Conservation (phyloP, 2,113 vertebrate genomes). For the Ahaetulla prasina region DNA sequence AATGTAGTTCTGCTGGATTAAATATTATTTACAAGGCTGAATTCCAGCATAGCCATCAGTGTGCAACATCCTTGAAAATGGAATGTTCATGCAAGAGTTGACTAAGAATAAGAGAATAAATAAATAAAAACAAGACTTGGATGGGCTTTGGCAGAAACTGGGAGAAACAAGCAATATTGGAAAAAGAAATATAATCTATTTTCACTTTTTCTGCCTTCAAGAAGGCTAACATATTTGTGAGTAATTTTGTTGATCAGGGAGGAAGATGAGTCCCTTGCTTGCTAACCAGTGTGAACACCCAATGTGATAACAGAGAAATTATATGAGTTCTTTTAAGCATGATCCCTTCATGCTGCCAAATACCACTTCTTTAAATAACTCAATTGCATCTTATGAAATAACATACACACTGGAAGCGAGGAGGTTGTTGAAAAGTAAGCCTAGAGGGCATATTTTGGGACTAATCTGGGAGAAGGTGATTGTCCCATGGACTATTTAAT, state of each 20-base stretch:
- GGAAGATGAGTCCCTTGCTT: neutral
- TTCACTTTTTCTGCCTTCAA: neutral
- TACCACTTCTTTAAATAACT: neutral
- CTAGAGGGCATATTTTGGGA: neutral
- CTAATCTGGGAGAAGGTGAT: neutral
- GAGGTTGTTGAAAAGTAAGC: neutral
- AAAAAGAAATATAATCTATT: neutral
- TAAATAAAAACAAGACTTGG: neutral
- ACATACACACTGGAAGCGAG: neutral
- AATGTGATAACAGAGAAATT: neutral
- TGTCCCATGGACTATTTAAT: neutral
- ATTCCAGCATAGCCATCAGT: neutral
- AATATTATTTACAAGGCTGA: neutral
- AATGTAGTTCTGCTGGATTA: neutral
- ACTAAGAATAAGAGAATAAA: neutral
- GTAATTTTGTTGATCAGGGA: neutral
- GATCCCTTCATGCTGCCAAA: neutral
- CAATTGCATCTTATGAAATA: neutral
- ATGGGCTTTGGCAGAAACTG: neutral
- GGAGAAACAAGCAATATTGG: neutral
- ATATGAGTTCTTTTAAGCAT: neutral
- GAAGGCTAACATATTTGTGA: neutral
- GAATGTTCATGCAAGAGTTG: neutral
- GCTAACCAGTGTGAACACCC: neutral
- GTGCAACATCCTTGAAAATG: neutral